Evolutionary conservation across 2,797 vertebrate genomes (phyloP).

Genomic region (Falco novaeseelandiae): DNA sequence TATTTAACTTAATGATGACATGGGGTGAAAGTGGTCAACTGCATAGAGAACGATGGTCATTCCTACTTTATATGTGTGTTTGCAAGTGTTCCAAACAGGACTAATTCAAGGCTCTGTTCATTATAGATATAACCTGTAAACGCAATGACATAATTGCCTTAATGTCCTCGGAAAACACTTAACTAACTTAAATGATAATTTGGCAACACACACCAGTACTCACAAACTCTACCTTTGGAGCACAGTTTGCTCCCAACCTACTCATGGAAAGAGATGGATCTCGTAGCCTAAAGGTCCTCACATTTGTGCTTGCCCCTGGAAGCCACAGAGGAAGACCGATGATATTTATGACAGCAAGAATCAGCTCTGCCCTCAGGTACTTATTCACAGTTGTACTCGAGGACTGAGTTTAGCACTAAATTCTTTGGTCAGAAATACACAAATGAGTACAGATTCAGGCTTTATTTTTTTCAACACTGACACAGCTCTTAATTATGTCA

Average conservation of each 20-base stretch:
- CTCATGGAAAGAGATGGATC: neutral
- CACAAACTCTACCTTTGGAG: neutral
- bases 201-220: neutral
- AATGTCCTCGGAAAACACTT: neutral
- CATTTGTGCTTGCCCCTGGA: neutral
- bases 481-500: neutral
- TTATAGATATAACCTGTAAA: neutral
- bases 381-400: neutral
- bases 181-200: neutral
- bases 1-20: neutral
- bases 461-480: neutral
- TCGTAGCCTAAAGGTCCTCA: neutral
- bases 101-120: neutral
- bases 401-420: neutral
- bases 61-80: neutral
- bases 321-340: neutral
- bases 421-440: slow-evolving; percentile 1
- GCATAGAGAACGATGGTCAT: neutral
- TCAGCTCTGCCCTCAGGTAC: neutral
- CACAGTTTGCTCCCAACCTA: neutral
- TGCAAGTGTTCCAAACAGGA: neutral
- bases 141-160: neutral
- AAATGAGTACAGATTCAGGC: neutral
- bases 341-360: neutral
- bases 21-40: neutral